Evolutionary conservation across 2,113 vertebrate genomes (phyloP).

Genomic region (Miniopterus natalensis): DNA sequence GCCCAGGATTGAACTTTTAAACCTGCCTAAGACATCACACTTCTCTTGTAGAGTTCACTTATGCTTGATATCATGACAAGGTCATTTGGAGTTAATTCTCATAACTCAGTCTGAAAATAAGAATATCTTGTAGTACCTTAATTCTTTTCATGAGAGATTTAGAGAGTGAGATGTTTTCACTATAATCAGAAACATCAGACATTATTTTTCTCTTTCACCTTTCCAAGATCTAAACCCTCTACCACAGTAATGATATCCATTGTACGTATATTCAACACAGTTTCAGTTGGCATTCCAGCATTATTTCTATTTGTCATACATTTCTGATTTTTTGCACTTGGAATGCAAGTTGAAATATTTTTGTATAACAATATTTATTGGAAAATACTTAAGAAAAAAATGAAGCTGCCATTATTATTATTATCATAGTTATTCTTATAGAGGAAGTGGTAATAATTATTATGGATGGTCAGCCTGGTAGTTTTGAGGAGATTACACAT

Average conservation of each 20-base stretch:
- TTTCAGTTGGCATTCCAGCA: neutral
- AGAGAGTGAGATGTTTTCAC: neutral
- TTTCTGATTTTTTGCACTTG: neutral
- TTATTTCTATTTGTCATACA: neutral
- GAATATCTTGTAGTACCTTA: neutral
- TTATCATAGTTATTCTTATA: neutral
- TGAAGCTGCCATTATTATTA: neutral
- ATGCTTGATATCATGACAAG: neutral
- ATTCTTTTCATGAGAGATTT: neutral
- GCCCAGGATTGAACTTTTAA: slow-evolving; percentile 31
- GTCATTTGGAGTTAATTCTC: slow-evolving; percentile 27
- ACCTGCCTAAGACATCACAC: neutral
- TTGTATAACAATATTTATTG: neutral
- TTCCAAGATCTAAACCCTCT: neutral
- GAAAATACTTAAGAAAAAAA: neutral
- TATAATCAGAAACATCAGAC: neutral
- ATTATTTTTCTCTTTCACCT: neutral
- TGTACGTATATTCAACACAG: neutral
- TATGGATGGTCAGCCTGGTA: neutral
- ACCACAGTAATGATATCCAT: neutral
- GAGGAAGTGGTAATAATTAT: neutral
- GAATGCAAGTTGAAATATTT: neutral
- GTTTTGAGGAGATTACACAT: neutral
- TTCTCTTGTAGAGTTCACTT: neutral
- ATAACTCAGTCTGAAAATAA: slow-evolving; percentile 20